These are phyloP conservation scores for Elgaria multicarinata DNA, from an alignment of 2,113 vertebrate genomes.

Conservation along the genomic window DNA sequence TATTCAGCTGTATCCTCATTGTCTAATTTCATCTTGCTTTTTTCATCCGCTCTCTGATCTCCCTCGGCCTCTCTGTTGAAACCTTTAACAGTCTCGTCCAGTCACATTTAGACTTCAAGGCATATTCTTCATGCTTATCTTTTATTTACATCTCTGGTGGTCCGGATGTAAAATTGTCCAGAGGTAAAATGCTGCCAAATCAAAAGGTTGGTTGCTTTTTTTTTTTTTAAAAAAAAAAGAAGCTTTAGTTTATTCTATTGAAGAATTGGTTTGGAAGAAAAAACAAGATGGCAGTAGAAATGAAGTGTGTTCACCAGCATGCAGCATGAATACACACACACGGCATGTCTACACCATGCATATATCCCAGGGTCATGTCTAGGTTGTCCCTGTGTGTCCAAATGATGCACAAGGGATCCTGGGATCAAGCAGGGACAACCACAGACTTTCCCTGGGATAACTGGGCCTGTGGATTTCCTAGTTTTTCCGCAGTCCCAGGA, in stretches of 20 bases:
- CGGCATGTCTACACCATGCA: neutral
- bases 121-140: neutral
- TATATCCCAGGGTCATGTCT: no score
- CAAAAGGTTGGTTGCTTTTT: neutral
- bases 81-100: neutral
- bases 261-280: neutral
- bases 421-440: no score
- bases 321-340: neutral
- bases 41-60: neutral
- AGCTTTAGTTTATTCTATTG: neutral
- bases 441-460: no score
- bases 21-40: neutral
- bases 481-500: no score
- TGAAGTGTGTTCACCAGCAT: neutral
- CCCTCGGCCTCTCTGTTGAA: neutral
- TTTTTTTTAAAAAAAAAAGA: neutral
- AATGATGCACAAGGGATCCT: no score
- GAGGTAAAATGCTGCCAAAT: neutral
- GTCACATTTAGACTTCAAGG: neutral
- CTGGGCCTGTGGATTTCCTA: no score
- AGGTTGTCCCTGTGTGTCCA: no score
- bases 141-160: neutral
- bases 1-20: neutral
- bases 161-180: neutral
- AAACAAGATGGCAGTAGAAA: neutral